Percentiles rank a stretch among this genome's conserved stretches.
These are phyloP conservation scores for Nothocercus julius DNA, from an alignment of 2,113 vertebrate species.

Conservation along the genomic window DNA sequence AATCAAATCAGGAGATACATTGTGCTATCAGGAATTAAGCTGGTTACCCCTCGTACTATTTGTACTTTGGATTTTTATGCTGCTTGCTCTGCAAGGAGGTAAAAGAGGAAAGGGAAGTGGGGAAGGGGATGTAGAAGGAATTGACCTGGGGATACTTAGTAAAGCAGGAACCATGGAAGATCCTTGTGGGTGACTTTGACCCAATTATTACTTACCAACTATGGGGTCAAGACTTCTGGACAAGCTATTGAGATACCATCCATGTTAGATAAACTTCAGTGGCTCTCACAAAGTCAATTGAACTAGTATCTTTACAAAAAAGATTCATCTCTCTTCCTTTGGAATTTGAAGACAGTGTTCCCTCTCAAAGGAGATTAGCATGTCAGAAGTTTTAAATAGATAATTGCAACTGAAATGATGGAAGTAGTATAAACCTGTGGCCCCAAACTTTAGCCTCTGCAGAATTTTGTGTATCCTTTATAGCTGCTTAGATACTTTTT, in stretches of 20 bases:
- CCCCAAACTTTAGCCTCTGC: not conserved
- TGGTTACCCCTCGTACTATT: not conserved
- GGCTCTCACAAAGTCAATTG: not conserved
- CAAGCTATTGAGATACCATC: not conserved
- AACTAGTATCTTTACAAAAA: not conserved
- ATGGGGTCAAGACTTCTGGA: not conserved
- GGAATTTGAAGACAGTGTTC: not conserved
- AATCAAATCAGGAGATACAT: too few species aligned
- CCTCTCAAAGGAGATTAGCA: not conserved
- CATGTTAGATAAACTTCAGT: not conserved
- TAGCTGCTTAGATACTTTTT: not conserved
- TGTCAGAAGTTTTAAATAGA: rapidly evolving
- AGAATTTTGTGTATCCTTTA: not conserved
- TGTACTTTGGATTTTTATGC: not conserved
- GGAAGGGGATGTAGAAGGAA: not conserved
- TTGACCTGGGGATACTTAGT: not conserved
- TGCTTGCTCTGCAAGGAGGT: not conserved
- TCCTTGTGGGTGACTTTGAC: not conserved
- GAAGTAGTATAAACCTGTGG: rapidly evolving
- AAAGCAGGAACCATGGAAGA: not conserved
- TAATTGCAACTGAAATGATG: not conserved
- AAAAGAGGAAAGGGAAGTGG: not conserved
- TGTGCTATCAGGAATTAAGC: not conserved
- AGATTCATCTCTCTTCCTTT: rapidly evolving
- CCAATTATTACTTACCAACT: not conserved